These are phyloP conservation scores for Rhodinocichla rosea DNA, from an alignment of 2,113 vertebrate species.

Conservation along the genomic window DNA sequence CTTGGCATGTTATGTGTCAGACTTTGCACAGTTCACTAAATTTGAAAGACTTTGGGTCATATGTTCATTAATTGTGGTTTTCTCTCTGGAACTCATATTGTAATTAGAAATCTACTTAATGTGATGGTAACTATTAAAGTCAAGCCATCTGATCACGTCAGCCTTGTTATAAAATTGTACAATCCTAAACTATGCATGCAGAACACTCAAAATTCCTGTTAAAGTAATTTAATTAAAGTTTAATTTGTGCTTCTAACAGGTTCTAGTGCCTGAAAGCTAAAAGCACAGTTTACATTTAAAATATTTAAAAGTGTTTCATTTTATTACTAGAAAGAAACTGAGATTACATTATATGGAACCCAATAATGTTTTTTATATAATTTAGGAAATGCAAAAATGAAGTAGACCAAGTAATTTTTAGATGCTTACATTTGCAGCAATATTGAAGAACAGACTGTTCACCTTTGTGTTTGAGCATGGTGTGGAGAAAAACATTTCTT, in stretches of 20 bases:
- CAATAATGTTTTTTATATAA: not conserved
- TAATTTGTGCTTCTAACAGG: slow-evolving; percentile 37
- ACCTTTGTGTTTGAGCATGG: not conserved
- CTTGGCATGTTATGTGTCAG: not conserved
- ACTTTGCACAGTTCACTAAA: slow-evolving; percentile 13
- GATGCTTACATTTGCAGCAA: not conserved
- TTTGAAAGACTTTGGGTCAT: slow-evolving; percentile 38
- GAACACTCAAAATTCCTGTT: slow-evolving; percentile 52
- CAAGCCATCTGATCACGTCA: slow-evolving; percentile 22
- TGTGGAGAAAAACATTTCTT: not conserved
- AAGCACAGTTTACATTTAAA: not conserved
- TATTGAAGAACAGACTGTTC: not conserved
- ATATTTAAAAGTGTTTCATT: not conserved
- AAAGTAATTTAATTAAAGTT: slow-evolving; percentile 61
- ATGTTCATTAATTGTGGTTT: slow-evolving; percentile 46
- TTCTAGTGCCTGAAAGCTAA: slow-evolving; percentile 8
- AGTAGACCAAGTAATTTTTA: not conserved
- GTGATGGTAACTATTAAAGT: slow-evolving; percentile 45
- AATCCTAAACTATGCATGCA: slow-evolving; percentile 38
- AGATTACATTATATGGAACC: not conserved
- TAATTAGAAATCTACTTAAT: slow-evolving; percentile 63
- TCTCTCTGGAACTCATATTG: slow-evolving; percentile 31
- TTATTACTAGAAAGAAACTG: not conserved
- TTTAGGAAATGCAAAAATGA: not conserved
- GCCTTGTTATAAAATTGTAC: slow-evolving; percentile 42